Conservation (phyloP, 2,797 vertebrate species). For the Gymnothorax reevesii region DNA sequence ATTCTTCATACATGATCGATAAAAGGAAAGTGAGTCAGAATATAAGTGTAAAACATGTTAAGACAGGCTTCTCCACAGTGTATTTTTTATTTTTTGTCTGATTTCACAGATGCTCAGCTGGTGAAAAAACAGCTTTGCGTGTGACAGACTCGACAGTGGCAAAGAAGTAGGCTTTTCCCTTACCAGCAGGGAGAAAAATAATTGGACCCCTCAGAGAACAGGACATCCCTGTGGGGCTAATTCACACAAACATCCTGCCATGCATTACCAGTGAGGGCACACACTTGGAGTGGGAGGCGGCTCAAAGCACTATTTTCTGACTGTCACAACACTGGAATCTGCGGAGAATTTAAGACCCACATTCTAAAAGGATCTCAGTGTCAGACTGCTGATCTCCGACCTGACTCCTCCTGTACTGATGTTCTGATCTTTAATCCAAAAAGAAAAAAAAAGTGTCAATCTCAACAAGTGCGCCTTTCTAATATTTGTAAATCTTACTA, state of each 20-base stretch:
- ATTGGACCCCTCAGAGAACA: constrained; percentile 1
- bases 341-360: neutral
- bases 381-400: no score
- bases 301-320: no score
- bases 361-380: neutral
- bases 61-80: no score
- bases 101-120: neutral
- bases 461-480: no score
- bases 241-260: neutral
- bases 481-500: no score
- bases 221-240: neutral
- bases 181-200: neutral
- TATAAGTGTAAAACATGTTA: no score
- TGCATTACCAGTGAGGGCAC: neutral
- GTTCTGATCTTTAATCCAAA: no score
- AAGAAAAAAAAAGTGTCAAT: no score
- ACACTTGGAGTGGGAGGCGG: neutral
- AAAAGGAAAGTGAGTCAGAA: no score
- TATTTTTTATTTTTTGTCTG: neutral
- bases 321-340: constrained; percentile 1
- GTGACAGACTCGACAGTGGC: neutral
- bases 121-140: neutral
- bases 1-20: no score
- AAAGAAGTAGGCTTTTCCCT: neutral
- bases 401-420: no score